Conservation (phyloP, 2,797 vertebrate species). For the Rhabdomys pumilio region DNA sequence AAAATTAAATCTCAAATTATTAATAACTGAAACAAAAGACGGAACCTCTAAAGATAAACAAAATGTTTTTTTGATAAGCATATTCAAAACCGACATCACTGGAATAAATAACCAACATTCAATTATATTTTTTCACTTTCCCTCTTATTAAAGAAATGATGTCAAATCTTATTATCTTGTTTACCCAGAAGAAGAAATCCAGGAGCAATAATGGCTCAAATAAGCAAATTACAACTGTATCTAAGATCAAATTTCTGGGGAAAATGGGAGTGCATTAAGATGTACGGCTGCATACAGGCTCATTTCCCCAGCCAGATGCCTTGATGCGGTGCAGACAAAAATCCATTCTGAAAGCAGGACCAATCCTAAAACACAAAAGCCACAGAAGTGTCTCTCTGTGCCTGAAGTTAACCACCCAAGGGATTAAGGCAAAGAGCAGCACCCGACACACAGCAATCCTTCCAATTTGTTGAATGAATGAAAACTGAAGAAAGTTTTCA, state of each 20-base stretch:
- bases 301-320: constrained; percentile 61
- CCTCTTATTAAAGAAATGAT: constrained; percentile 73
- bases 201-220: constrained; percentile 76
- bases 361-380: constrained; percentile 15
- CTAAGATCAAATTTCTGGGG: constrained; percentile 77
- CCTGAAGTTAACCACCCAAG: constrained; percentile 15
- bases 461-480: not conserved
- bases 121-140: constrained; percentile 63
- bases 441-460: not conserved
- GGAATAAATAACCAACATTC: constrained; percentile 60
- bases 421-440: constrained; percentile 53
- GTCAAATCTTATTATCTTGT: constrained; percentile 80
- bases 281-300: not conserved
- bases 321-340: not conserved
- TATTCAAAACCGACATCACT: constrained; percentile 51
- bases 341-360: constrained; percentile 52
- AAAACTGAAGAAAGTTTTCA: not conserved
- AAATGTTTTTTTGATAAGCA: constrained; percentile 48
- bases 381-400: not conserved
- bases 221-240: constrained; percentile 77
- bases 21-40: constrained; percentile 29
- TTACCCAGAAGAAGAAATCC: constrained; percentile 73
- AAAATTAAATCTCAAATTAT: constrained; percentile 45
- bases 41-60: constrained; percentile 34
- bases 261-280: constrained; percentile 64